Conservation (phyloP, 2,888 invertebrate genomes). For the Drosophila nigritarsus region DNA sequence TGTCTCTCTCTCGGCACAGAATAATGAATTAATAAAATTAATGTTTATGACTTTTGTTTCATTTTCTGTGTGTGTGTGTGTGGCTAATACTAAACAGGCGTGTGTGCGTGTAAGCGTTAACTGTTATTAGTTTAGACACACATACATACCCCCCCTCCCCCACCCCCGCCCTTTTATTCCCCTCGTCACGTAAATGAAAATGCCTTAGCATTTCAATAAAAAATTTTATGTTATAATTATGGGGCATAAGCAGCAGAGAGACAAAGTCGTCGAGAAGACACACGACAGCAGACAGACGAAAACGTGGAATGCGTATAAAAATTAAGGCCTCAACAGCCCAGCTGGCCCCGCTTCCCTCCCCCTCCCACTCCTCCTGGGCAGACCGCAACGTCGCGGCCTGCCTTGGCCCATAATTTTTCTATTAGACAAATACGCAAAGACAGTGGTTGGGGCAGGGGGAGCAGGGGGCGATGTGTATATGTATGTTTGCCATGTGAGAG, state of each 20-base stretch:
- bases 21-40: conserved; percentile 41
- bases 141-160: background rate
- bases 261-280: background rate
- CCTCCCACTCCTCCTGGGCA: background rate
- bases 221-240: conserved; percentile 72
- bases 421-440: conserved; percentile 72
- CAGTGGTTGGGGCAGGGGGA: background rate
- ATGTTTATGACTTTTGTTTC: conserved; percentile 54
- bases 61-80: conserved; percentile 33
- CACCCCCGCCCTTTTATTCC: too few relatives aligned
- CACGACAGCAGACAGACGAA: conserved; percentile 8
- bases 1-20: background rate
- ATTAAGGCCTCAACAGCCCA: conserved; percentile 38
- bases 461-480: background rate
- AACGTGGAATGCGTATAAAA: conserved; percentile 54
- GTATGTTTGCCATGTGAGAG: conserved; percentile 62
- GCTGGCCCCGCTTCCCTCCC: background rate
- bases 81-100: conserved; percentile 49
- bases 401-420: conserved; percentile 69
- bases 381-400: conserved; percentile 13
- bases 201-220: conserved; percentile 70
- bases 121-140: conserved; percentile 42
- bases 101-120: conserved; percentile 41
- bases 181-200: conserved; percentile 52
- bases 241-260: conserved; percentile 34